Conservation (phyloP, 2,888 invertebrate species). For the Scotopteryx bipunctaria region DNA sequence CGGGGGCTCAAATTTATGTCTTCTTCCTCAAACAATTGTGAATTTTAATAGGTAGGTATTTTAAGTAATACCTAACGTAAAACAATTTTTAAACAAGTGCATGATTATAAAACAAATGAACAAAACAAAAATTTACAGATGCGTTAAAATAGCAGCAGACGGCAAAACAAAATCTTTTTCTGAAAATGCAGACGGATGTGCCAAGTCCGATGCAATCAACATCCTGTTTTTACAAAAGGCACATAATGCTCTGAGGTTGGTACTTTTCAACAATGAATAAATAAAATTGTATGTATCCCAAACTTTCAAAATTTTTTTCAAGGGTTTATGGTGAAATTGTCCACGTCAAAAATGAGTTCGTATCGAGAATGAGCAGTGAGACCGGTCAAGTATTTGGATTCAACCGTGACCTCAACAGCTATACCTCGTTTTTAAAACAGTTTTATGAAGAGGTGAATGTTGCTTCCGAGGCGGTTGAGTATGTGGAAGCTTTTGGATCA, state of each 20-base stretch:
- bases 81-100: too few relatives aligned
- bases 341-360: conserved; percentile 87
- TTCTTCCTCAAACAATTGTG: conserved; percentile 62
- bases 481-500: conserved; percentile 88
- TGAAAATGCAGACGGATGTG: conserved; percentile 87
- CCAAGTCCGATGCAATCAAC: conserved; percentile 87
- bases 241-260: conserved; percentile 19
- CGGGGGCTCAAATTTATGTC: conserved; percentile 63
- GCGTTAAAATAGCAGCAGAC: conserved; percentile 84
- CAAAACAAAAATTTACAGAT: too few relatives aligned
- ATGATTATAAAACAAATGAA: too few relatives aligned
- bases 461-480: conserved; percentile 84
- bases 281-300: too few relatives aligned
- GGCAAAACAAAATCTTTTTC: conserved; percentile 94
- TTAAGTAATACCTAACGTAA: too few relatives aligned
- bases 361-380: conserved; percentile 65
- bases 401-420: conserved; percentile 76
- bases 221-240: conserved; percentile 86
- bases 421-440: conserved; percentile 75
- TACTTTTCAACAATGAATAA: too few relatives aligned
- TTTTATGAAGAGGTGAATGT: conserved; percentile 86
- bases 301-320: too few relatives aligned
- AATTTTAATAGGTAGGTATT: conserved; percentile 34
- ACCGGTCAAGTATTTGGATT: conserved; percentile 80
- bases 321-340: conserved; percentile 86